Conservation (phyloP, 2,888 invertebrate species). For the Torymus aiolomorphi region DNA sequence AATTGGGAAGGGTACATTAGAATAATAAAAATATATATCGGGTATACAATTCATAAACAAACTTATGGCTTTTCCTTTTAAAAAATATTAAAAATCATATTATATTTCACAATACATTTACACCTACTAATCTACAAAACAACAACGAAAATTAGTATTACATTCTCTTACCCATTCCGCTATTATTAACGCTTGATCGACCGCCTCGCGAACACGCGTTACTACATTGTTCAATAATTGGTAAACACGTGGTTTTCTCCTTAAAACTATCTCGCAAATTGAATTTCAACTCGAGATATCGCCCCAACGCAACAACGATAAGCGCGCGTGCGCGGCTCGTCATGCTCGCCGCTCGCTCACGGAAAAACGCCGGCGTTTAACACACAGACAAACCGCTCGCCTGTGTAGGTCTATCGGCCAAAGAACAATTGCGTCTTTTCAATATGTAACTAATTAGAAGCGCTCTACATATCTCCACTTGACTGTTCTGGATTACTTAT, state of each 20-base stretch:
- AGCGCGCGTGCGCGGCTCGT: slow-evolving; percentile 5
- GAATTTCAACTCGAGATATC: background rate
- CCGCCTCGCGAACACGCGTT: background rate
- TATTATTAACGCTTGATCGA: slow-evolving; percentile 30
- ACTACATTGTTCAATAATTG: slow-evolving; percentile 20
- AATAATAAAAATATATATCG: no score
- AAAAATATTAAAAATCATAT: no score
- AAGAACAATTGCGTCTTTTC: slow-evolving; percentile 24
- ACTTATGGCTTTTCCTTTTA: no score
- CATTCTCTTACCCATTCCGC: background rate
- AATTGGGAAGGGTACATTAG: no score
- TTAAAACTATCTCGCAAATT: background rate
- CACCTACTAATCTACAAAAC: no score
- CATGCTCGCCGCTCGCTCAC: background rate
- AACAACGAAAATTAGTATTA: no score
- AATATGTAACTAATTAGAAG: slow-evolving; percentile 10
- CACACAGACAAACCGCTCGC: no score
- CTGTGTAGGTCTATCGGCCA: background rate
- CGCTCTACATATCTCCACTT: background rate
- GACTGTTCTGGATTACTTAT: background rate
- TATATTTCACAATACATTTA: no score
- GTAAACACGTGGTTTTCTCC: slow-evolving; percentile 4
- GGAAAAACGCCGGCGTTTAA: background rate
- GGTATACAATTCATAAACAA: no score
- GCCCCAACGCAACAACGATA: background rate